These are phyloP conservation scores for Lagria hirta DNA, from an alignment of 2,888 invertebrate genomes.

Conservation along the genomic window DNA sequence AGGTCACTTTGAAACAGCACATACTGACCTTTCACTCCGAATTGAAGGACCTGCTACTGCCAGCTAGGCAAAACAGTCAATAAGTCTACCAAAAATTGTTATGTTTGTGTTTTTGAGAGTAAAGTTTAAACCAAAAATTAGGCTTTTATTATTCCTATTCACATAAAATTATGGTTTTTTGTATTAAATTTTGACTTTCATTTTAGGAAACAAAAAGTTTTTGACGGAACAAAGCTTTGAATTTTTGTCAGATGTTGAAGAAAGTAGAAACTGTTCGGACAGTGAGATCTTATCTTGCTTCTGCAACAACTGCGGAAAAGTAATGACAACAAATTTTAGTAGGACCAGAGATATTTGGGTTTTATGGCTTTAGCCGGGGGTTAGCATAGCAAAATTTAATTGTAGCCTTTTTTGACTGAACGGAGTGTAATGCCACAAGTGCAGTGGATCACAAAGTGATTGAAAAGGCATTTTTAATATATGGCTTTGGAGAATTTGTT, in stretches of 20 bases:
- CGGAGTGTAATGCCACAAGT: no score
- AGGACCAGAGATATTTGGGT: not conserved
- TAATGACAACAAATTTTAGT: not conserved
- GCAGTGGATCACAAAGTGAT: no score
- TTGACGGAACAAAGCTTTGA: not conserved
- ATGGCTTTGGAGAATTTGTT: no score
- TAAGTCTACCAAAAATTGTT: no score
- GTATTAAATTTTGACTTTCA: not conserved
- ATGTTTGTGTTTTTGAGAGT: no score
- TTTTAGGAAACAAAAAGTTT: no score
- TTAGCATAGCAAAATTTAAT: no score
- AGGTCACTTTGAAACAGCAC: slow-evolving; percentile 39
- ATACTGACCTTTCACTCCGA: slow-evolving; percentile 12
- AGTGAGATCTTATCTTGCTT: slow-evolving; percentile 6
- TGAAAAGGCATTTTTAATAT: no score
- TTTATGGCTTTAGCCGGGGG: no score
- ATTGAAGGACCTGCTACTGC: slow-evolving; percentile 9
- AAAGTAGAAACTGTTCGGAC: not conserved
- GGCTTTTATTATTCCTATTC: not conserved
- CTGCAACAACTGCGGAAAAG: slow-evolving; percentile 17
- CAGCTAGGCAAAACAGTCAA: no score
- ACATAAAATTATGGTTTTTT: not conserved
- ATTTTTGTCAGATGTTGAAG: slow-evolving; percentile 1
- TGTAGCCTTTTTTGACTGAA: no score
- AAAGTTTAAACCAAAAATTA: no score